Conservation (phyloP, 1,140 invertebrate species). For the Batillaria attramentaria region DNA sequence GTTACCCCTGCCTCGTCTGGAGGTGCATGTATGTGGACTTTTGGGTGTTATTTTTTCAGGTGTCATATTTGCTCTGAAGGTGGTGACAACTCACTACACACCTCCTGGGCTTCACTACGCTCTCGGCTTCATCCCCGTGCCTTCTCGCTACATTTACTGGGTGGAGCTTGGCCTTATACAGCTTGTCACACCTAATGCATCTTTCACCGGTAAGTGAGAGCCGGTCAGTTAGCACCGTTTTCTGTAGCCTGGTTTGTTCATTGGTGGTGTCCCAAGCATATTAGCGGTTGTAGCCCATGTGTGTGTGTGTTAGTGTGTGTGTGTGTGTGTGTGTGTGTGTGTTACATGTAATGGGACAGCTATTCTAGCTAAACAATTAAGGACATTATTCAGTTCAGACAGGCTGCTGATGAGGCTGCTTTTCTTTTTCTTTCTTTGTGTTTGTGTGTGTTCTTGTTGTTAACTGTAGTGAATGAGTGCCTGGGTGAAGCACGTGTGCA, state of each 20-base stretch:
- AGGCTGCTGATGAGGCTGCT: neutral
- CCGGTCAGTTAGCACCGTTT: too few species aligned
- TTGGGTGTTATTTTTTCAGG: conserved; percentile 62
- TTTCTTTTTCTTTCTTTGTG: neutral
- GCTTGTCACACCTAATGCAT: conserved; percentile 74
- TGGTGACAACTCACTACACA: conserved; percentile 75
- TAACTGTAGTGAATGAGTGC: neutral
- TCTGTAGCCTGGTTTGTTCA: too few species aligned
- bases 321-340: too few species aligned
- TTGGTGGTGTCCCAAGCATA: too few species aligned
- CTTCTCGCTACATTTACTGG: conserved; percentile 79
- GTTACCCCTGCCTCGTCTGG: neutral
- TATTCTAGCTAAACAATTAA: too few species aligned
- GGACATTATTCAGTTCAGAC: too few species aligned
- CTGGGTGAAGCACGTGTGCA: too few species aligned
- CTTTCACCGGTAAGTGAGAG: conserved; percentile 65
- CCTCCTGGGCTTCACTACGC: conserved; percentile 71
- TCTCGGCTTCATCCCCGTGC: conserved; percentile 75
- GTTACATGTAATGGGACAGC: too few species aligned
- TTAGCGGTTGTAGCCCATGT: too few species aligned
- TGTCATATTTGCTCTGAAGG: conserved; percentile 80
- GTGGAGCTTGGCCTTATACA: conserved; percentile 80
- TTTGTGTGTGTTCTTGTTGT: neutral
- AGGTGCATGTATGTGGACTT: too few species aligned
- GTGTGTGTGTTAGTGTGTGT: too few species aligned